A percentile compares a stretch with the other conserved stretches of the same genome.
Evolutionary conservation across 2,113 vertebrate species (phyloP).

Genomic region (Coregonus clupeaformis): DNA sequence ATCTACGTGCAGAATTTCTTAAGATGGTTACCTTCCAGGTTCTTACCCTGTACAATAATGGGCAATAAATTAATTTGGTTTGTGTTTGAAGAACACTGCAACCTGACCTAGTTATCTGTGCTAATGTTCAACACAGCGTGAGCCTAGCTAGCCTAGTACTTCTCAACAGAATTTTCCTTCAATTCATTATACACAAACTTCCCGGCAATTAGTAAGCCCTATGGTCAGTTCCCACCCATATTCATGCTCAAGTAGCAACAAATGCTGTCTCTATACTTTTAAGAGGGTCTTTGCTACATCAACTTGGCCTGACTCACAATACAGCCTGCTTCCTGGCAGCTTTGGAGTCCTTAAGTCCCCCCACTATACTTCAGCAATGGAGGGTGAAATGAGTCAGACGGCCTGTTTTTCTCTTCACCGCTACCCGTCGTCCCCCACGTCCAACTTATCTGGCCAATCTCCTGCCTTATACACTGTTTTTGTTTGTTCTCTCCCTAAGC

Average conservation of each 20-base stretch:
- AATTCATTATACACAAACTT: too few species aligned
- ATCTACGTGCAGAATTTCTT: neutral
- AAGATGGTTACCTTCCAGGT: neutral
- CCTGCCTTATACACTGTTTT: constrained; percentile 41
- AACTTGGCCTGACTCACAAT: constrained; percentile 33
- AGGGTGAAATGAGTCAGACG: constrained; percentile 46
- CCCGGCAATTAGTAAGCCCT: too few species aligned
- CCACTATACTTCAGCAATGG: constrained; percentile 13
- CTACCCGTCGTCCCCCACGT: constrained; percentile 22
- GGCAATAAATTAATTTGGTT: too few species aligned
- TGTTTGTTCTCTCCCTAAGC: constrained; percentile 39
- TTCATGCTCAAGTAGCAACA: neutral
- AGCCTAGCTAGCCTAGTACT: too few species aligned
- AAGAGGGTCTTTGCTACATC: neutral
- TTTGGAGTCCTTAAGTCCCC: constrained; percentile 32
- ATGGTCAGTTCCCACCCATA: neutral
- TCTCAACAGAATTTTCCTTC: too few species aligned
- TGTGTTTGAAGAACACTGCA: too few species aligned
- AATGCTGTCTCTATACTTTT: neutral
- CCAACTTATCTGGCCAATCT: constrained; percentile 43
- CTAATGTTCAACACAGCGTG: too few species aligned
- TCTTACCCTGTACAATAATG: neutral
- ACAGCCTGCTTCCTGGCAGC: constrained; percentile 20
- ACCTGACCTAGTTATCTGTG: too few species aligned
- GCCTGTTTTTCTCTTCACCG: constrained; percentile 21